A percentile compares a stretch with the other conserved stretches of the same genome.
phyloP scores from a whole-genome alignment of 2,113 vertebrate species.

The Corythaeola cristata region DNA sequence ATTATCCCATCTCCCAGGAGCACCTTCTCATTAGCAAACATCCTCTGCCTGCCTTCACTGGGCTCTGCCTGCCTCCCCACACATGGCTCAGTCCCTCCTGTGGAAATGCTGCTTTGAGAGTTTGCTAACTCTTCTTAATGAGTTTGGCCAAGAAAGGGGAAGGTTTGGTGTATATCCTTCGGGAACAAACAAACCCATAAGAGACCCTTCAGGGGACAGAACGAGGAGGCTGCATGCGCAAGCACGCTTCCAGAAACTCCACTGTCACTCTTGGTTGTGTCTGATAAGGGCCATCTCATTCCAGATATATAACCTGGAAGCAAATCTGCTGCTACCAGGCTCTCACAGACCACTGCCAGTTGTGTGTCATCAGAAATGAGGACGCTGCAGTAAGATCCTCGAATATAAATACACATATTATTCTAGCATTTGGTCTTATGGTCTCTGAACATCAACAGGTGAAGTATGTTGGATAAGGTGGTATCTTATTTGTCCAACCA shows the following conservation, averaged over 20 bases:
- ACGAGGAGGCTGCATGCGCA: rapidly evolving
- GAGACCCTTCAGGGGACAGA: background rate
- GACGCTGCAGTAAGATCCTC: background rate
- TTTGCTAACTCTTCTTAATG: background rate
- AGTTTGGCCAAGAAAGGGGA: background rate
- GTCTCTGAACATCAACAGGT: background rate
- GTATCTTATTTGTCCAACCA: background rate
- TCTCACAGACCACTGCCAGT: background rate
- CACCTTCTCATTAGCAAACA: background rate
- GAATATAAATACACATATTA: background rate
- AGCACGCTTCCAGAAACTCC: background rate
- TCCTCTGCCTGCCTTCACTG: background rate
- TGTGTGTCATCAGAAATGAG: background rate
- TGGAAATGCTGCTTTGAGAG: background rate
- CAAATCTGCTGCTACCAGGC: background rate
- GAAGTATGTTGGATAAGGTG: background rate
- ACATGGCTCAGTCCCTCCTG: rapidly evolving
- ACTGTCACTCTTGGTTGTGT: background rate
- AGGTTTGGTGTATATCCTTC: background rate
- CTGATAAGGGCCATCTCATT: background rate
- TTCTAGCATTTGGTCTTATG: background rate
- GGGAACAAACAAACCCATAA: background rate
- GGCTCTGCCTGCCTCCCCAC: background rate
- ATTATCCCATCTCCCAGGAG: background rate
- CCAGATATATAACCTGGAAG: background rate